Conservation (phyloP, 2,888 invertebrate species). For the Myathropa florea region DNA sequence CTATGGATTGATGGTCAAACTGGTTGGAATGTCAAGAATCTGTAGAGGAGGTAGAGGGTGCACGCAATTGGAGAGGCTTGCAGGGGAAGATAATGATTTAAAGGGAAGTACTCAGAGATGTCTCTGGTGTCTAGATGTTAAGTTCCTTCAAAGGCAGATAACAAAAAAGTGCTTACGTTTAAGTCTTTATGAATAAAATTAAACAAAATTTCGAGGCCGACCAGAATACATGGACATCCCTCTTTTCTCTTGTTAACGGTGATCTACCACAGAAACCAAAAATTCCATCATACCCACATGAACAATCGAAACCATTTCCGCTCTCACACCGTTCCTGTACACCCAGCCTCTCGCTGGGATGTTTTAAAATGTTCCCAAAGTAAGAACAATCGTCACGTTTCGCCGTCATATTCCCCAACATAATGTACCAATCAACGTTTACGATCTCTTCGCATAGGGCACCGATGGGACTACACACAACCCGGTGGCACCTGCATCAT, state of each 20-base stretch:
- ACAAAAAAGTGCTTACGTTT: too few relatives aligned
- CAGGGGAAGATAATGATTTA: background rate
- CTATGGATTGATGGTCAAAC: constrained; percentile 3
- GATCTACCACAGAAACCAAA: background rate
- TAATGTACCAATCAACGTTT: constrained; percentile 57
- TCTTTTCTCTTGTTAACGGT: too few relatives aligned
- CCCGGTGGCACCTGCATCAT: constrained; percentile 64
- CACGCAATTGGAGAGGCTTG: too few relatives aligned
- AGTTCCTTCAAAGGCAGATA: too few relatives aligned
- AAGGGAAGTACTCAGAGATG: background rate
- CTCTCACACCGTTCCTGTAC: background rate
- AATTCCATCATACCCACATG: background rate
- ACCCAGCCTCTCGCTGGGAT: constrained; percentile 3
- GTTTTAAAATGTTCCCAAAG: constrained; percentile 17
- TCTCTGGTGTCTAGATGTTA: too few relatives aligned
- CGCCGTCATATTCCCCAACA: constrained; percentile 33
- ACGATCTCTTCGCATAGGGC: constrained; percentile 51
- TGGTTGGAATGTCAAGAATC: constrained; percentile 17
- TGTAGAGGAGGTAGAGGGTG: background rate
- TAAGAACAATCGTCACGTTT: constrained; percentile 49
- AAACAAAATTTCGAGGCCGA: too few relatives aligned
- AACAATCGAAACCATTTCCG: constrained; percentile 23
- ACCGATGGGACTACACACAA: background rate
- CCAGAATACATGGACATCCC: too few relatives aligned
- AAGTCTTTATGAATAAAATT: too few relatives aligned